Evolutionary conservation across 2,888 invertebrate genomes (phyloP).

Genomic region (Eupithecia dodoneata): DNA sequence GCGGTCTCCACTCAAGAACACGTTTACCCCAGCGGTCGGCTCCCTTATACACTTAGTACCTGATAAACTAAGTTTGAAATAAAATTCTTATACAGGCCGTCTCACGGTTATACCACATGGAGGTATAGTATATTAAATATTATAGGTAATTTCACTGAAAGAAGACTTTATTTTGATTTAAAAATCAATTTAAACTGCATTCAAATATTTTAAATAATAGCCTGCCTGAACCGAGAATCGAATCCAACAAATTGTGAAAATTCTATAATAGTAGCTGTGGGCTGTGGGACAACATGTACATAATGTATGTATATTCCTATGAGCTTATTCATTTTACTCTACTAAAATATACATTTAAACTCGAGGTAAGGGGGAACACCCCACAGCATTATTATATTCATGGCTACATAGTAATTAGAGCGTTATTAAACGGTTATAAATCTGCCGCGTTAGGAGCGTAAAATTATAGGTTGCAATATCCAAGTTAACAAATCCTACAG

Average conservation of each 20-base stretch:
- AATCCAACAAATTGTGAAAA: too few relatives aligned
- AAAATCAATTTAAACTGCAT: too few relatives aligned
- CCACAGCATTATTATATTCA: conserved; percentile 28
- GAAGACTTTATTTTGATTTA: too few relatives aligned
- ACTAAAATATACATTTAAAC: background rate
- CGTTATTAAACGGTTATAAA: conserved; percentile 40
- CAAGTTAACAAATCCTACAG: background rate
- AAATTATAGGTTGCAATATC: conserved; percentile 34
- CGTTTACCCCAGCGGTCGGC: too few relatives aligned
- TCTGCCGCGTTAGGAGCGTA: conserved; percentile 35
- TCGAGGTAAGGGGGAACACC: background rate
- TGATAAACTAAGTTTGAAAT: background rate
- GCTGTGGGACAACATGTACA: too few relatives aligned
- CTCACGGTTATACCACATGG: too few relatives aligned
- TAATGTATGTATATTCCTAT: background rate
- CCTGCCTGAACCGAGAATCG: too few relatives aligned
- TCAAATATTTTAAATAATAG: too few relatives aligned
- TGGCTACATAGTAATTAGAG: conserved; percentile 32
- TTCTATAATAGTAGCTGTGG: too few relatives aligned
- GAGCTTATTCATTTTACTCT: background rate
- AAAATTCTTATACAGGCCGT: background rate
- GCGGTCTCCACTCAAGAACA: too few relatives aligned
- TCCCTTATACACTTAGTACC: background rate
- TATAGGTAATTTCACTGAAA: too few relatives aligned
- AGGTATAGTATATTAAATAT: too few relatives aligned